Conservation (phyloP, 2,888 invertebrate species). For the Lasioglossum lativentre region DNA sequence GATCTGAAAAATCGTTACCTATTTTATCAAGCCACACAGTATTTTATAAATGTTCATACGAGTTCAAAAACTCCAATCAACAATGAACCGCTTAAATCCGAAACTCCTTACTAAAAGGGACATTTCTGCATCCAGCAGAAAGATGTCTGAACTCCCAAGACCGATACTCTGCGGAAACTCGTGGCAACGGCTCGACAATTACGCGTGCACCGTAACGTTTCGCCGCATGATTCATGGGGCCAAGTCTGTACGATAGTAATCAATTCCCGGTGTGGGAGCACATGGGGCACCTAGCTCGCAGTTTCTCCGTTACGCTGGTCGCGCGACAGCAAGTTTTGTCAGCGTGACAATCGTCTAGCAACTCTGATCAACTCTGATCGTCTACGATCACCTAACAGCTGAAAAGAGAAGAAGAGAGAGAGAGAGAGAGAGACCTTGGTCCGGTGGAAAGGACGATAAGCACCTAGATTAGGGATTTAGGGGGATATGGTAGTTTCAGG, state of each 20-base stretch:
- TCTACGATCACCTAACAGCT: background rate
- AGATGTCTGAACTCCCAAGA: background rate
- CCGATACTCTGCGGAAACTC: slow-evolving; percentile 20
- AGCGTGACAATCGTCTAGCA: slow-evolving; percentile 25
- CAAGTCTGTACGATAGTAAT: slow-evolving; percentile 30
- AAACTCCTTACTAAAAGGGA: background rate
- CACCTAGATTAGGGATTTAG: slow-evolving; percentile 73
- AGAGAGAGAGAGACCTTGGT: no score
- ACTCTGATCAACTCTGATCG: background rate
- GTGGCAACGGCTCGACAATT: background rate
- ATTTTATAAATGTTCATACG: background rate
- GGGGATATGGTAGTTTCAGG: slow-evolving; percentile 82
- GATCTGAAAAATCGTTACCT: background rate
- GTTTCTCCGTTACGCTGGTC: slow-evolving; percentile 74
- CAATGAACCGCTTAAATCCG: background rate
- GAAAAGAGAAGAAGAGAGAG: background rate
- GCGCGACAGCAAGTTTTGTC: slow-evolving; percentile 61
- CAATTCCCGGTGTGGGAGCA: slow-evolving; percentile 28
- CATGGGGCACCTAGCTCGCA: slow-evolving; percentile 75
- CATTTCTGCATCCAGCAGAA: background rate
- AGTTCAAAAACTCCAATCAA: background rate
- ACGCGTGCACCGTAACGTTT: slow-evolving; percentile 26
- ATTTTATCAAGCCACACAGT: background rate
- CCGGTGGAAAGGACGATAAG: slow-evolving; percentile 12
- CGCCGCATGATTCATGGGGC: slow-evolving; percentile 8